These are phyloP conservation scores for Spheniscus humboldti DNA, from an alignment of 2,797 vertebrate species.

Conservation along the genomic window DNA sequence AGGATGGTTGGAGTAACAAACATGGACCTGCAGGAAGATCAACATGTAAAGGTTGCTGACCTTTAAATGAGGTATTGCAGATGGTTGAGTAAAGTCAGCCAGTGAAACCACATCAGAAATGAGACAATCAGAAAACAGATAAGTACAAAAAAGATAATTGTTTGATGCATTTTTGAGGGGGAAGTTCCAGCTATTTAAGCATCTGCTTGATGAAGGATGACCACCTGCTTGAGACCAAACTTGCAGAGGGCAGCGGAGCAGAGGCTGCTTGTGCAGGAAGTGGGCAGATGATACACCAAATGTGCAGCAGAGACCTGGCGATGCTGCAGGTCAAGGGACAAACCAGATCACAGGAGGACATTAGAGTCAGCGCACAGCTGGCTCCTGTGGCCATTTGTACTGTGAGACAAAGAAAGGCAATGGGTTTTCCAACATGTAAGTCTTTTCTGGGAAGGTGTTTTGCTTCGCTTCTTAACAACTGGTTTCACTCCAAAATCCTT, in stretches of 20 bases:
- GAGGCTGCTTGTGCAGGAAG: background rate
- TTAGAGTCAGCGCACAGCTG: background rate
- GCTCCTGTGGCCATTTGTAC: background rate
- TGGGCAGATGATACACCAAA: background rate
- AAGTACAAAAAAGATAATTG: background rate
- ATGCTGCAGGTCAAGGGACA: background rate
- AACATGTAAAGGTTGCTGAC: background rate
- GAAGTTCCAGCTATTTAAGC: background rate
- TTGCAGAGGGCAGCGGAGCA: background rate
- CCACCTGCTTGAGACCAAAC: background rate
- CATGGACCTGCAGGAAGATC: background rate
- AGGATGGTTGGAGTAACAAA: background rate
- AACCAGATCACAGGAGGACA: background rate
- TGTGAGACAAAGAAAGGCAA: background rate
- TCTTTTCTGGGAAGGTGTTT: background rate
- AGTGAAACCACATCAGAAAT: background rate
- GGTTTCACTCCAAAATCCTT: background rate
- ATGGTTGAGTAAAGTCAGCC: background rate
- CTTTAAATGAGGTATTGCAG: background rate
- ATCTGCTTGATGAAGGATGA: background rate
- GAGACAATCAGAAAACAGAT: background rate
- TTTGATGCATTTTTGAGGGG: background rate
- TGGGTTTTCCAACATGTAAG: background rate
- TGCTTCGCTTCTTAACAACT: background rate
- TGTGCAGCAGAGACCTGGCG: background rate